phyloP scores from a whole-genome alignment of 2,113 vertebrate species.

The Cyanocitta stelleri region DNA sequence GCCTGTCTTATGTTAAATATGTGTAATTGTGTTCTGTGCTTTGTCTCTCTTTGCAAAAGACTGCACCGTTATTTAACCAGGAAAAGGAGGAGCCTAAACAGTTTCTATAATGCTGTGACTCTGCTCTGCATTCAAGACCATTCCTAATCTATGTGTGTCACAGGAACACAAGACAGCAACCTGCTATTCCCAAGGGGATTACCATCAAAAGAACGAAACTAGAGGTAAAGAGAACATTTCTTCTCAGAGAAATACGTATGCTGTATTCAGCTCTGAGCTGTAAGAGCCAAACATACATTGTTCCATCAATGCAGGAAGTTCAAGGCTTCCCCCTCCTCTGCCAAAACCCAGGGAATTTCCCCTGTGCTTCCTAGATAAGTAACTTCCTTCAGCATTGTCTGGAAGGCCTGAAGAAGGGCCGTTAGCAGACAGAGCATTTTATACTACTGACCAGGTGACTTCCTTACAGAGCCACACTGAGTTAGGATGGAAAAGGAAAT shows the following conservation, averaged over 20 bases:
- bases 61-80: not conserved
- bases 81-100: not conserved
- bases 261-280: not conserved
- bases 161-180: constrained; percentile 18
- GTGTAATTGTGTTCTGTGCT: not conserved
- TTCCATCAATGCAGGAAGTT: not conserved
- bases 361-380: not conserved
- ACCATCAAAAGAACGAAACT: constrained; percentile 1
- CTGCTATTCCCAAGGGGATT: constrained; percentile 12
- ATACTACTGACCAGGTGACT: not conserved
- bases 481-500: not conserved
- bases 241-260: not conserved
- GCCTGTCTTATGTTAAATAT: not conserved
- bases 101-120: constrained; percentile 10
- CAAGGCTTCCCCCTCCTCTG: not conserved
- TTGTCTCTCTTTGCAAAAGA: constrained; percentile 6
- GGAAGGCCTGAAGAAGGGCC: not conserved
- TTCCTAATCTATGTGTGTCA: not conserved
- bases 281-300: not conserved
- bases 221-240: not conserved
- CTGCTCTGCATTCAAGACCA: constrained; percentile 13
- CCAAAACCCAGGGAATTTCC: not conserved
- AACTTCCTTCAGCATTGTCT: not conserved
- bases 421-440: not conserved
- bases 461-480: not conserved